Evolutionary conservation across 37 sponge, comb jelly and placozoan species (phyloP).

Genomic region (Crambe crambe): DNA sequence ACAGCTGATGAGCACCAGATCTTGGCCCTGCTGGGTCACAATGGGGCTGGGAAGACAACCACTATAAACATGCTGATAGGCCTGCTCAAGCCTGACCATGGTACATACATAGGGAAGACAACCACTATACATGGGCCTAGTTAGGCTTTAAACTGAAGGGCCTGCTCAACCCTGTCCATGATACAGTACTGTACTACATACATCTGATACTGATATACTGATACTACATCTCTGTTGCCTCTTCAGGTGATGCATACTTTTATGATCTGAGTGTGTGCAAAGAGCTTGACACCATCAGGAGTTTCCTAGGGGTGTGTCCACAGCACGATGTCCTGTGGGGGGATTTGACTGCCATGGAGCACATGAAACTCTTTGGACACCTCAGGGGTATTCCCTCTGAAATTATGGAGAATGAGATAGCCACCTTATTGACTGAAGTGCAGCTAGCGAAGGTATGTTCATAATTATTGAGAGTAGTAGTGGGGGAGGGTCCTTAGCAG

Average conservation of each 20-base stretch:
- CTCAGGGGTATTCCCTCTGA: constrained; percentile 55
- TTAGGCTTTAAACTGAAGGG: too few species aligned
- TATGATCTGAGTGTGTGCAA: constrained; percentile 59
- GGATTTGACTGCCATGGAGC: constrained; percentile 79
- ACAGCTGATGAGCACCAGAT: constrained; percentile 53
- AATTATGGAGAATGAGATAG: constrained; percentile 46
- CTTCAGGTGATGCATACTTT: constrained; percentile 73
- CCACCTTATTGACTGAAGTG: constrained; percentile 57
- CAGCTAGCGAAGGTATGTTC: constrained; percentile 51
- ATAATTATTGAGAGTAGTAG: background rate
- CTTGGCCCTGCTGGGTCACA: constrained; percentile 80
- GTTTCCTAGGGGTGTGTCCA: constrained; percentile 83
- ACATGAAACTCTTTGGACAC: constrained; percentile 72
- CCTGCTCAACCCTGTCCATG: too few species aligned
- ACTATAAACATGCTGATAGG: constrained; percentile 88
- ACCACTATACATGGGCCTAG: too few species aligned
- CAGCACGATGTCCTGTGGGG: constrained; percentile 85
- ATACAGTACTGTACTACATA: too few species aligned
- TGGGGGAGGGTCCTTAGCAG: background rate
- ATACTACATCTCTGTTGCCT: too few species aligned
- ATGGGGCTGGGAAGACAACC: constrained; percentile 89
- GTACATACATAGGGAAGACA: too few species aligned
- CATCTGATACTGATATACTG: too few species aligned
- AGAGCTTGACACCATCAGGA: constrained; percentile 69
- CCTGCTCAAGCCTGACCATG: constrained; percentile 56